Percentiles rank a stretch among this genome's conserved stretches.
Evolutionary conservation across 2,888 invertebrate genomes (phyloP).

Genomic region (Eupsilia transversa): DNA sequence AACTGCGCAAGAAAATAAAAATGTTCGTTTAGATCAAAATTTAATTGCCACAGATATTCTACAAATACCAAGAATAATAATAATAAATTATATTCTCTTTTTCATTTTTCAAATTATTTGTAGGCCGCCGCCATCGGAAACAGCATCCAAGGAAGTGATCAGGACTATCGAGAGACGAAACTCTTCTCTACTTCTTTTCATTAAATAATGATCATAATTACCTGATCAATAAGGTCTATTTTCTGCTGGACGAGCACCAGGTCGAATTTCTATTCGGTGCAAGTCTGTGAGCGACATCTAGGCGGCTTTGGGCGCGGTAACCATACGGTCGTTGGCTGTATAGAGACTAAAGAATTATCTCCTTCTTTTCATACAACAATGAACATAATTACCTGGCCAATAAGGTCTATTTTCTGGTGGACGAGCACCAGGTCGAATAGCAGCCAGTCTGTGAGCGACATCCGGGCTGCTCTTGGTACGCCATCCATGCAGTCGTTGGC

Average conservation of each 20-base stretch:
- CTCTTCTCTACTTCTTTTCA: not conserved
- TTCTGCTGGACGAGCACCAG: constrained; percentile 84
- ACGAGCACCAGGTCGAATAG: constrained; percentile 84
- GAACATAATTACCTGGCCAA: constrained; percentile 75
- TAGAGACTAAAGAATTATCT: not conserved
- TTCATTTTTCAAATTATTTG: no score
- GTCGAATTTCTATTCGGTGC: constrained; percentile 85
- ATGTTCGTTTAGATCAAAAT: no score
- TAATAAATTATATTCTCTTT: no score
- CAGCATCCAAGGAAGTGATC: not conserved
- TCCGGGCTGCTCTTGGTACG: constrained; percentile 77
- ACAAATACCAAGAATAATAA: no score
- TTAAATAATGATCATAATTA: constrained; percentile 59
- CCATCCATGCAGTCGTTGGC: constrained; percentile 74
- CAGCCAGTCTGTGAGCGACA: constrained; percentile 85
- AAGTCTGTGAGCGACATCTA: constrained; percentile 84
- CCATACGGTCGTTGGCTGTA: constrained; percentile 74
- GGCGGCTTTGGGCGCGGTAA: constrained; percentile 74
- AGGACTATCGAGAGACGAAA: not conserved
- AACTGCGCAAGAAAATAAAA: no score
- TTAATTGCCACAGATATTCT: no score
- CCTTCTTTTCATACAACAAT: not conserved
- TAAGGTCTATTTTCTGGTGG: constrained; percentile 85
- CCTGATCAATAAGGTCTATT: constrained; percentile 83
- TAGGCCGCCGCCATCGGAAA: not conserved